Evolutionary conservation across 1,140 invertebrate genomes (phyloP), one percentile per base, ranked within the genome.

Genomic region (Mactra quadrangularis): DNA sequence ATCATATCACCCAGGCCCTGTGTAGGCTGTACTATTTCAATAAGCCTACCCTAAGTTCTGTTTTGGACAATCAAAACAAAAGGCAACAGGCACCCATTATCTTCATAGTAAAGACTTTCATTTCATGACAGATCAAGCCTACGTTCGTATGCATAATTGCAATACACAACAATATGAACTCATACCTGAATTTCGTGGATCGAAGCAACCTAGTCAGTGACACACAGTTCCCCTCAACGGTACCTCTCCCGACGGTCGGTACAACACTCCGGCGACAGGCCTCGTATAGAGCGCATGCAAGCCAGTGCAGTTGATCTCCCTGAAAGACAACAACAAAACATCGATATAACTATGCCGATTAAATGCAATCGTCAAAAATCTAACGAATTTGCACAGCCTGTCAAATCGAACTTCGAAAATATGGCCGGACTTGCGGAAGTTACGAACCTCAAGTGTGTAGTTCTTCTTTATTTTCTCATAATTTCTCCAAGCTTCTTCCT

Each of bases 241-340:
- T 94, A 88, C 88, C 95, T 93, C 93, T 94, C 66, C 96, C 96
- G 13, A 98, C 96, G 35, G 97, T 97, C 0, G 97, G 96, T 38
- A 96, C 96, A 45, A 95, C 95, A 2, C 96, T 95, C 64, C 96
- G 95, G 59, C 97, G 94, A 92, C 97, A 98, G 25, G 97, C 96
- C 31, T 97, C 97, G 93, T 98, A 99, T n/a, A 99, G 93, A 29
- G 97, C 96, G 95, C 98, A 99, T 53, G 97, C 97, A 88, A 99
- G 95, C 98, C 98, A 99, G 92, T 99, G 97, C 57, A 96, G 92
- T 70, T 95, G 94, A 89, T 99, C 96, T 17, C 98, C 98, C 97
- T 99, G 90, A 9, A 89, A 90, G 83, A 53, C 60, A 88, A 76
- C 71, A 81, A 41, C 15, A 15, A 7, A 41, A 41, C 38, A 7